Evolutionary conservation across 2,797 vertebrate species (phyloP).

Genomic region (Loris lydekkerianus): DNA sequence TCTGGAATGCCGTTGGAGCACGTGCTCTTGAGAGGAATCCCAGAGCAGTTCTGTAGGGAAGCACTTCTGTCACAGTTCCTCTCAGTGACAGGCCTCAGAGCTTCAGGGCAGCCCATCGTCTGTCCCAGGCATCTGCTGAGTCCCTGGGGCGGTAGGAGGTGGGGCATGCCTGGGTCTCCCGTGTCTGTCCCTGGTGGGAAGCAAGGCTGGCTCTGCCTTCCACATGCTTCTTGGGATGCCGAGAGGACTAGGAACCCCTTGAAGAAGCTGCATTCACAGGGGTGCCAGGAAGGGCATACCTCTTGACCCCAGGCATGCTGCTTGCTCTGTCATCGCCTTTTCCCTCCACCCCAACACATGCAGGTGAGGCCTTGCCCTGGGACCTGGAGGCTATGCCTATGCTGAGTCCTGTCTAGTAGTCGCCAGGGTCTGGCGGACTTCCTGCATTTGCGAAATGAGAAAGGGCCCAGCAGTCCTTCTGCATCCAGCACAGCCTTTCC

Average conservation of each 20-base stretch:
- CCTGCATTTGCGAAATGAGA: conserved; percentile 28
- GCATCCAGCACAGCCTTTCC: conserved; percentile 53
- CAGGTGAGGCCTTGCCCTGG: conserved; percentile 5
- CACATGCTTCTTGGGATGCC: neutral
- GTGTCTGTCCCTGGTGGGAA: conserved; percentile 22
- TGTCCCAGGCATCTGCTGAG: neutral
- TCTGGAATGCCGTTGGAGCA: neutral
- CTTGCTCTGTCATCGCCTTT: conserved; percentile 28
- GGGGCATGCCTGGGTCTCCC: neutral
- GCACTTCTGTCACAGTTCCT: neutral
- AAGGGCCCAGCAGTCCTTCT: neutral
- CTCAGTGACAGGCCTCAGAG: neutral
- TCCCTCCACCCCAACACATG: neutral
- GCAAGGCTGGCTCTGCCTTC: conserved; percentile 51
- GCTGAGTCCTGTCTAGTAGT: conserved; percentile 39
- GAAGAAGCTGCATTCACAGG: neutral
- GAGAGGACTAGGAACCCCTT: neutral
- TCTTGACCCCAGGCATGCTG: conserved; percentile 42
- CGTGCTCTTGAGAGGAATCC: neutral
- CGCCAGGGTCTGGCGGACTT: neutral
- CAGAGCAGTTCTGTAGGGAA: neutral
- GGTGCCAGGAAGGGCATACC: neutral
- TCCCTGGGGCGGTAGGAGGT: neutral
- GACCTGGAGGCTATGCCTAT: neutral
- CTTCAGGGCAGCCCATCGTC: neutral